Conservation (phyloP, 2,797 vertebrate species). For the Kryptopterus vitreolus region DNA sequence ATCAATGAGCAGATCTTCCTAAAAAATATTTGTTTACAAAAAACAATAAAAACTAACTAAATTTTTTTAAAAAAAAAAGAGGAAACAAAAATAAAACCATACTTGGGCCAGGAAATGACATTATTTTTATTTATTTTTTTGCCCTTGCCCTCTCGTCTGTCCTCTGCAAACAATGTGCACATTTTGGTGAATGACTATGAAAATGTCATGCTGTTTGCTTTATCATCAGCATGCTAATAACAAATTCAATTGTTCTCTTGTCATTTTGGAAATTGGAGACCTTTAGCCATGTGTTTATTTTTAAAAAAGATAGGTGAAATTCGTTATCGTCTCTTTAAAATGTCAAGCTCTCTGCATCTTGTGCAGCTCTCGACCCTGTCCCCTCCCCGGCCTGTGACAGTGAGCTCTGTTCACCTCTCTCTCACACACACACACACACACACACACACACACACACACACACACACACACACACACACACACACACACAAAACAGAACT, state of each 20-base stretch:
- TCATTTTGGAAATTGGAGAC: slow-evolving; percentile 69
- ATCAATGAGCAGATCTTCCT: neutral
- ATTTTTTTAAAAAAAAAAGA: neutral
- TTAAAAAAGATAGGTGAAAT: slow-evolving; percentile 62
- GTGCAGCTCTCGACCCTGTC: slow-evolving; percentile 49
- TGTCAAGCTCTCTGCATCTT: slow-evolving; percentile 67
- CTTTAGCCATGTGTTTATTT: slow-evolving; percentile 67
- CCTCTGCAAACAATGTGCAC: slow-evolving; percentile 46
- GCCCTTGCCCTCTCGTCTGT: slow-evolving; percentile 49
- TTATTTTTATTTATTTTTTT: no score
- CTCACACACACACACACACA: neutral
- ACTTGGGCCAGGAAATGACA: neutral
- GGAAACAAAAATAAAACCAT: neutral
- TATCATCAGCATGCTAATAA: slow-evolving; percentile 70
- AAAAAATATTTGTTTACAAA: neutral
- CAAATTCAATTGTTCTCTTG: slow-evolving; percentile 69
- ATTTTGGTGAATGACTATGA: slow-evolving; percentile 52
- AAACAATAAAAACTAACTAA: neutral
- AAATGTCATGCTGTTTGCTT: slow-evolving; percentile 73
- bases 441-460: neutral
- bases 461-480: neutral
- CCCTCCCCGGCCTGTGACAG: slow-evolving; percentile 35
- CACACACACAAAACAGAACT: neutral
- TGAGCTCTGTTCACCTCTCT: neutral
- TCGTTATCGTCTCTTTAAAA: slow-evolving; percentile 75